These are phyloP conservation scores for Odontesthes bonariensis DNA, from an alignment of 2,113 vertebrate genomes.

Conservation along the genomic window DNA sequence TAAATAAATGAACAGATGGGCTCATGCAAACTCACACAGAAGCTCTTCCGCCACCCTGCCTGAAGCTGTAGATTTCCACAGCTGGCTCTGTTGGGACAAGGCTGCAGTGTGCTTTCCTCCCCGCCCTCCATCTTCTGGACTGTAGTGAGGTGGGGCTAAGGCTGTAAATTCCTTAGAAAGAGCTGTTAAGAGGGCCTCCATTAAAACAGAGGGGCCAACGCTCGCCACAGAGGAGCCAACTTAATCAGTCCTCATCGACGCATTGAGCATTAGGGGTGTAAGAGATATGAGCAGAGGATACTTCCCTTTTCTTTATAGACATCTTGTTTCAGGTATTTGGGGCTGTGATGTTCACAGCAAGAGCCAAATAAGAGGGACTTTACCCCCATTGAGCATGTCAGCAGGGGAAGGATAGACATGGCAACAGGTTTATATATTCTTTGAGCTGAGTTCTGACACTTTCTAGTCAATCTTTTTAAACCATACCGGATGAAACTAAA, in stretches of 20 bases:
- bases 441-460: neutral
- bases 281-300: conserved; percentile 35
- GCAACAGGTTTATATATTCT: neutral
- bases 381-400: conserved; percentile 9
- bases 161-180: conserved; percentile 82
- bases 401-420: conserved; percentile 19
- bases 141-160: conserved; percentile 45
- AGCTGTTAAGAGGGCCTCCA: conserved; percentile 75
- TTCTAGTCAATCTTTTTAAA: conserved; percentile 9
- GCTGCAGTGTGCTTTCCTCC: conserved; percentile 64
- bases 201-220: conserved; percentile 60
- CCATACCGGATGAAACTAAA: neutral
- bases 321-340: conserved; percentile 17
- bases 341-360: neutral
- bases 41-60: conserved; percentile 62
- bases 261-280: conserved; percentile 45
- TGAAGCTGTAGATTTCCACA: conserved; percentile 73
- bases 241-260: conserved; percentile 69
- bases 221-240: conserved; percentile 77
- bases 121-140: conserved; percentile 48
- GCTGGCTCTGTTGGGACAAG: conserved; percentile 66
- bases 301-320: neutral
- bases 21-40: conserved; percentile 7
- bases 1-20: neutral
- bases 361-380: conserved; percentile 18